Conservation (phyloP, 2,113 vertebrate species). For the Myanophis thanlyinensis region DNA sequence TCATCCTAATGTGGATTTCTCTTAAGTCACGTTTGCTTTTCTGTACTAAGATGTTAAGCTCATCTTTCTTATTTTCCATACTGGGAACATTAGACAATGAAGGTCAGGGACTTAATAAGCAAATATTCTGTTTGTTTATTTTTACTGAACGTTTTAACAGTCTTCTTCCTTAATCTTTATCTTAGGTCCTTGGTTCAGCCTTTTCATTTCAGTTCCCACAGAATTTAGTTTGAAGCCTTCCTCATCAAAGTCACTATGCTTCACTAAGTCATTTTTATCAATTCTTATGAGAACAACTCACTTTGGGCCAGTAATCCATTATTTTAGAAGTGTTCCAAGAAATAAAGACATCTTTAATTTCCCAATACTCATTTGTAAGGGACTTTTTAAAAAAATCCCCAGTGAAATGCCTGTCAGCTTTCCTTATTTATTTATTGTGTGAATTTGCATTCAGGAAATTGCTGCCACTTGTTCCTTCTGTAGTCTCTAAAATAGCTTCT, state of each 20-base stretch:
- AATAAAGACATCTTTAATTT: not conserved
- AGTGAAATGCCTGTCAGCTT: not conserved
- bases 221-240: not conserved
- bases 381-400: not conserved
- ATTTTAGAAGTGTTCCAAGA: not conserved
- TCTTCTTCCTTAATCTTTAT: not conserved
- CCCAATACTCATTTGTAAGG: not conserved
- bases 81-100: not conserved
- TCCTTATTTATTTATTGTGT: not conserved
- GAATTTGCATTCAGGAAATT: not conserved
- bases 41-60: not conserved
- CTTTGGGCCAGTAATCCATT: not conserved
- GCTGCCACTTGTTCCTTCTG: not conserved
- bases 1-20: not conserved
- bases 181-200: not conserved
- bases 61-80: not conserved
- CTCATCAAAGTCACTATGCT: not conserved
- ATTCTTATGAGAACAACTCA: not conserved
- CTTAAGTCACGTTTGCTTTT: not conserved
- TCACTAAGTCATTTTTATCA: not conserved
- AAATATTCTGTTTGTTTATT: not conserved
- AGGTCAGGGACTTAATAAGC: not conserved
- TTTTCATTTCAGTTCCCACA: not conserved
- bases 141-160: not conserved
- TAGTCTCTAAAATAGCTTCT: not conserved